Evolutionary conservation across 2,888 invertebrate species (phyloP).

Genomic region (Hybos culiciformis): DNA sequence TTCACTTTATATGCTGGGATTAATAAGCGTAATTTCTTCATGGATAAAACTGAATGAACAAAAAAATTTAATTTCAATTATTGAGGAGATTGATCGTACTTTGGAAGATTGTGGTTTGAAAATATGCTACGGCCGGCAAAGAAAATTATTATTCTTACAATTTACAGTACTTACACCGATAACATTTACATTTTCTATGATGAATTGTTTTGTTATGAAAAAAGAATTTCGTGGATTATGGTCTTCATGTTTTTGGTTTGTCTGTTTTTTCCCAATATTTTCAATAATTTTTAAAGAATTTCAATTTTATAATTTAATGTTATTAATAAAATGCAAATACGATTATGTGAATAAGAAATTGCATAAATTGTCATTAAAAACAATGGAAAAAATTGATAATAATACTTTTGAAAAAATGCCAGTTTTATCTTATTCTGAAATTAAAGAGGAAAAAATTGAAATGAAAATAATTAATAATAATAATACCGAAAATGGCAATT

Average conservation of each 20-base stretch:
- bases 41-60: conserved; percentile 18
- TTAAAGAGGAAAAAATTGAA: too few relatives aligned
- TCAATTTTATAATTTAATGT: conserved; percentile 22
- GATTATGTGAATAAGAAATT: conserved; percentile 17
- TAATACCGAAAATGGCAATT: conserved; percentile 7
- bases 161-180: conserved; percentile 14
- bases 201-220: conserved; percentile 22
- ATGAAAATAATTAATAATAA: too few relatives aligned
- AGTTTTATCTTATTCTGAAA: too few relatives aligned
- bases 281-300: conserved; percentile 22
- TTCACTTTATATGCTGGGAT: conserved; percentile 18
- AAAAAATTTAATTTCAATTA: conserved; percentile 15
- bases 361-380: background rate
- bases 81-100: conserved; percentile 18
- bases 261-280: conserved; percentile 23
- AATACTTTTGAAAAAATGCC: conserved; percentile 4
- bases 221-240: conserved; percentile 8
- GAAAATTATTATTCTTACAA: conserved; percentile 17
- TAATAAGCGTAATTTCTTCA: conserved; percentile 16
- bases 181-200: conserved; percentile 21
- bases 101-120: conserved; percentile 14
- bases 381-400: conserved; percentile 3
- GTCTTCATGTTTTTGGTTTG: conserved; percentile 22
- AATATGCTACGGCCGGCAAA: conserved; percentile 15
- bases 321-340: conserved; percentile 20